Evolutionary conservation across 2,113 vertebrate species (phyloP), one percentile per base, ranked within the genome.

Genomic region (Eolophus roseicapilla): DNA sequence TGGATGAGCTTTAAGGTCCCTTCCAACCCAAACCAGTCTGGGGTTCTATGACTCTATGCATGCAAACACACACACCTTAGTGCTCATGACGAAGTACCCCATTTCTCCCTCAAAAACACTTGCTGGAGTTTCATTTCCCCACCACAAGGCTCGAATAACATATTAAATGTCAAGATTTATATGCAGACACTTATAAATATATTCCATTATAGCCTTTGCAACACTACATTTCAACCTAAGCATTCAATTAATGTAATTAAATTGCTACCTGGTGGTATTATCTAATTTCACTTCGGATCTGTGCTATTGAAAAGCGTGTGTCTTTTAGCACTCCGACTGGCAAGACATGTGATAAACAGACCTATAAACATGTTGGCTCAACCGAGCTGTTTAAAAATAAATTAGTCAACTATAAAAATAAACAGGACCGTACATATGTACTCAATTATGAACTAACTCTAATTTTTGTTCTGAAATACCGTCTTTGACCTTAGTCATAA

Each of bases 331-430:
- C 95, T 92, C 95, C 37, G 96, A 97, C 97, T 97, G 96, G 97
- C 95, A 97, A 97, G 95, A 96, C 97, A 97, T 96, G 96, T 97
- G 98, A 98, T 97, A 98, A 98, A 97, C 96, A 74, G 92, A 86
- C 97, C 97, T 95, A 98, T 98, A 98, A 98, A 98, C 97, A 98
- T 96, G 97, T 97, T 98, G 97, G 97, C 93, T 97, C 97, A 97
- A 98, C 98, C 17, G 85, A 98, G 97, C 97, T 98, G 97, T 98
- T 98, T 98, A 98, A 98, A 98, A 98, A 98, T 98, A 98, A 98
- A 98, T 98, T 98, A 98, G 97, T 97, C 97, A 98, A 98, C 97
- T 98, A 98, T 98, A 98, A 98, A 98, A 98, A 98, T 98, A 98
- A 98, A 98, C 98, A 98, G 96, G 96, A 97, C 97, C 97, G 95